Evolutionary conservation across 2,888 invertebrate species (phyloP).

Genomic region (Drosophila macrospina): DNA sequence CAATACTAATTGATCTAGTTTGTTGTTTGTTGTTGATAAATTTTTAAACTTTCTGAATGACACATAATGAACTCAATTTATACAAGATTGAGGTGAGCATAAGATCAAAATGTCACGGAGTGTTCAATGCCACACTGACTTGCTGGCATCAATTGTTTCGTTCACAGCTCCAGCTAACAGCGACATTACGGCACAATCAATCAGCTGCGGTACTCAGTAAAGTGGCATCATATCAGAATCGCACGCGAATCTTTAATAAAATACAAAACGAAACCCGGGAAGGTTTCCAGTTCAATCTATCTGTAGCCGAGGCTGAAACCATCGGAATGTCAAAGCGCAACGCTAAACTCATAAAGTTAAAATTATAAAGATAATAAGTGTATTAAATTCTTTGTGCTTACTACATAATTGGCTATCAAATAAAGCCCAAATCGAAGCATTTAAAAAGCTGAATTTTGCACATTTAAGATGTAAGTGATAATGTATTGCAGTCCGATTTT

Average conservation of each 20-base stretch:
- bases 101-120: constrained; percentile 6
- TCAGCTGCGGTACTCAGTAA: not conserved
- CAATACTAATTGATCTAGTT: not conserved
- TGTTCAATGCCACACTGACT: not conserved
- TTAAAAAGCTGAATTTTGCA: not conserved
- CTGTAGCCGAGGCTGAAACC: not conserved
- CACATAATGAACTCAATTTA: not conserved
- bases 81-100: not conserved
- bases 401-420: not conserved
- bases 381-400: not conserved
- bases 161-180: not conserved
- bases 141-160: not conserved
- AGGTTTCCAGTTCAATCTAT: not conserved
- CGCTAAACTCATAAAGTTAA: too few relatives aligned
- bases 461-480: not conserved
- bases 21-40: not conserved
- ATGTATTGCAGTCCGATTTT: too few relatives aligned
- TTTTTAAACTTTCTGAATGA: not conserved
- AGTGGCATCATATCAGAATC: not conserved
- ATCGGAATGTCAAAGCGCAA: not conserved
- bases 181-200: not conserved
- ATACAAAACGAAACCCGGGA: not conserved
- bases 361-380: not conserved
- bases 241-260: constrained; percentile 4
- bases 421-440: not conserved